A percentile compares a stretch with the other conserved stretches of the same genome.
These are phyloP conservation scores for Pinctada fucata DNA, from an alignment of 2,888 invertebrate genomes.

Conservation along the genomic window DNA sequence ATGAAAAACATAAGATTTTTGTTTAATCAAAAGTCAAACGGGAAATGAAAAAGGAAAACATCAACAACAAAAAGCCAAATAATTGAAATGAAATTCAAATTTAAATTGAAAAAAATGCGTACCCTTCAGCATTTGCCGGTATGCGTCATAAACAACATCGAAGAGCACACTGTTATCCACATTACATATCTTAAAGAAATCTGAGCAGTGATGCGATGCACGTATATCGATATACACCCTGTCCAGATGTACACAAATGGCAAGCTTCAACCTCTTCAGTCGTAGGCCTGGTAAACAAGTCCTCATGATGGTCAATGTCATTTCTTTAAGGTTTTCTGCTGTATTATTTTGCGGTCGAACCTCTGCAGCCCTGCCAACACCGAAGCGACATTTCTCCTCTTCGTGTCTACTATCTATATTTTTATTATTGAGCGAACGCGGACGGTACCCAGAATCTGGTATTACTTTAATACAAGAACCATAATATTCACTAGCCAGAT, in stretches of 20 bases:
- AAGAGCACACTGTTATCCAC: slow-evolving; percentile 42
- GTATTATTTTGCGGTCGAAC: slow-evolving; percentile 38
- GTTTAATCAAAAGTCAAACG: no score
- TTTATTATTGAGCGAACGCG: slow-evolving; percentile 48
- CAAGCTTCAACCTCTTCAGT: slow-evolving; percentile 44
- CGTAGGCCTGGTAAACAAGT: slow-evolving; percentile 37
- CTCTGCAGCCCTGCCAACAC: slow-evolving; percentile 56
- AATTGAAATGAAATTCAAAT: no score
- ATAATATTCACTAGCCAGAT: slow-evolving; percentile 44
- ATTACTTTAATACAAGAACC: slow-evolving; percentile 38
- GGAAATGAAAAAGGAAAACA: no score
- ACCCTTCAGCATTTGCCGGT: slow-evolving; percentile 42
- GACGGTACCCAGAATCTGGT: slow-evolving; percentile 48
- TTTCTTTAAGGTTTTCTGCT: slow-evolving; percentile 22
- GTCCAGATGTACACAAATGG: slow-evolving; percentile 47
- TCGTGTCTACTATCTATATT: slow-evolving; percentile 48
- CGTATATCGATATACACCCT: slow-evolving; percentile 50
- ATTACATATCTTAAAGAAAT: slow-evolving; percentile 45
- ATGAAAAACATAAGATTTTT: no score
- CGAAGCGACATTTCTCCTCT: slow-evolving; percentile 47
- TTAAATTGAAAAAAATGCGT: not conserved
- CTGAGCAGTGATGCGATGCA: slow-evolving; percentile 36
- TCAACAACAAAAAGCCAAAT: no score
- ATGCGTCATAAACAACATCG: slow-evolving; percentile 32
- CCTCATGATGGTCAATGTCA: slow-evolving; percentile 45